Evolutionary conservation across 2,797 vertebrate species (phyloP), one percentile per base, ranked within the genome.

Genomic region (Sebastes hopkinsi): DNA sequence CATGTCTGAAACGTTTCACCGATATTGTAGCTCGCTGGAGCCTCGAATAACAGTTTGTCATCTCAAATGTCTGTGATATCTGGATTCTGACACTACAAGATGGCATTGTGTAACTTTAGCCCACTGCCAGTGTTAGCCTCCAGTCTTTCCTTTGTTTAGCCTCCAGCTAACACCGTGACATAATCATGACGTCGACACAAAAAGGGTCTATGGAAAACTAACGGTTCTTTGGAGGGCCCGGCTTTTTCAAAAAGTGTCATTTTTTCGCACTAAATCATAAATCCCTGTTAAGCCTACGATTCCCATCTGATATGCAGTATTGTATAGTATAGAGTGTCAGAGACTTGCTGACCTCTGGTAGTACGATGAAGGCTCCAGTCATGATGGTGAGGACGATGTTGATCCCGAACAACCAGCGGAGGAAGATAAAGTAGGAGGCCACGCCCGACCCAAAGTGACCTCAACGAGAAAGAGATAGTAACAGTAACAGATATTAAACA

Each of bases 371-470:
- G 3, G 98, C 97, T 87, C 98, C 97, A 0, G 97, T 99, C 98
- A 99, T 97, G 75, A 97, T 92, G 12, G 97, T 97, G 13, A 99
- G 97, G 83, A 98, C 97, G 8, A 99, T 97, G 89, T 99, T 99
- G 89, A 99, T 97, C 60, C 98, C 98, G 91, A 99, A 99, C 13
- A 99, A 85, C 98, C 98, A 99, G 75, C 98, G 96, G 75, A 99
- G 88, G 93, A 99, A 99, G 90, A 99, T 99, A 84, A 99, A 99
- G 77, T 99, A 99, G 62, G 98, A 99, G 2, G 98, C 98, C 27
- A 99, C 98, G 0, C 98, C 98, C 0, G 98, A 99, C 3, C 98
- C 98, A 93, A 99, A 99, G 87, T 99, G 98, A 96, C 98, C 98
- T 99, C 4, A 65, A 56, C 46, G 62, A 27, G 59, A 77, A 22